Evolutionary conservation across 1,140 invertebrate species (phyloP).

Genomic region (Ridgeia piscesae): DNA sequence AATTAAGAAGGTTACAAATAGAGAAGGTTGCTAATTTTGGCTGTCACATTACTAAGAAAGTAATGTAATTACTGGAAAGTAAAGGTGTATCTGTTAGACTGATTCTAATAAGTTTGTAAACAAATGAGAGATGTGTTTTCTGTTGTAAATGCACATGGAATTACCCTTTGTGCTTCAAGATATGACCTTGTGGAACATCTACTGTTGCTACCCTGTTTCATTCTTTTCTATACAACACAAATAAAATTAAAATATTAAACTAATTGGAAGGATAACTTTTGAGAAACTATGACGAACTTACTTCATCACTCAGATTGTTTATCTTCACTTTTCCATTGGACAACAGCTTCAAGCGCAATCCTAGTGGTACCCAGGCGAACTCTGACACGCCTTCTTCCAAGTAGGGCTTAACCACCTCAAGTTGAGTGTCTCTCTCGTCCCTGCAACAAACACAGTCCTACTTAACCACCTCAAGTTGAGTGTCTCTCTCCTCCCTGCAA

Average conservation of each 20-base stretch:
- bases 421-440: not conserved
- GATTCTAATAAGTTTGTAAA: too few species aligned
- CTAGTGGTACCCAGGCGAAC: conserved; percentile 56
- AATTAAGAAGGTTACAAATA: not conserved
- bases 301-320: conserved; percentile 43
- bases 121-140: too few species aligned
- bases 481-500: too few species aligned
- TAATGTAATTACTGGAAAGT: too few species aligned
- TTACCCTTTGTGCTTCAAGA: too few species aligned
- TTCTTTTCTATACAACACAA: not conserved
- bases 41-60: too few species aligned
- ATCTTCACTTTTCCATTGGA: conserved; percentile 48
- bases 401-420: not conserved
- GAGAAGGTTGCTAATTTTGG: not conserved
- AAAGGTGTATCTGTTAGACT: too few species aligned
- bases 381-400: conserved; percentile 6
- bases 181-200: too few species aligned
- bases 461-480: too few species aligned
- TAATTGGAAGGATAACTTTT: too few species aligned
- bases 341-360: conserved; percentile 51
- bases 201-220: not conserved
- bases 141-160: too few species aligned
- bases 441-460: not conserved
- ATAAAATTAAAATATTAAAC: not conserved
- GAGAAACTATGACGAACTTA: not conserved